Evolutionary conservation across 2,888 invertebrate genomes (phyloP).

Genomic region (Oscheius sp.): DNA sequence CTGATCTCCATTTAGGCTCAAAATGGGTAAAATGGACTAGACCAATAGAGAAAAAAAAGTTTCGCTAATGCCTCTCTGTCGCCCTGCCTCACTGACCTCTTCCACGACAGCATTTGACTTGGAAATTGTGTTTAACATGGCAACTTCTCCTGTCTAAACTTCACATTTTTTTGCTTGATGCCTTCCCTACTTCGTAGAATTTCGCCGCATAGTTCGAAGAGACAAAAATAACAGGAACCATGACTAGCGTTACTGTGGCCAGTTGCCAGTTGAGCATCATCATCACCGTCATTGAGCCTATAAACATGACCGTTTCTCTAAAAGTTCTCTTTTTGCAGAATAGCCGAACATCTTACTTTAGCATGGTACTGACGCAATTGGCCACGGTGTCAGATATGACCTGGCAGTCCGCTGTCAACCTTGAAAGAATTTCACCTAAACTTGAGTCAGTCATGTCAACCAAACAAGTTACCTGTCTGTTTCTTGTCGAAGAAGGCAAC

Average conservation of each 20-base stretch:
- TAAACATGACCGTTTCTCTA: conserved; percentile 74
- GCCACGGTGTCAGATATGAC: conserved; percentile 75
- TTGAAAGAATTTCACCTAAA: conserved; percentile 74
- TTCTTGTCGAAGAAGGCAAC: conserved; percentile 74
- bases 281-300: conserved; percentile 75
- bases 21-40: too few relatives aligned
- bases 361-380: conserved; percentile 74
- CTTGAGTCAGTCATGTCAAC: neutral
- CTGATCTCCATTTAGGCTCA: too few relatives aligned
- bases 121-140: conserved; percentile 74
- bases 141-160: conserved; percentile 61
- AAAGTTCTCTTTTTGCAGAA: neutral
- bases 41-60: too few relatives aligned
- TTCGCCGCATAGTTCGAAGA: conserved; percentile 75
- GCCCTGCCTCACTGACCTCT: conserved; percentile 64
- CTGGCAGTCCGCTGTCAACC: conserved; percentile 75
- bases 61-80: too few relatives aligned
- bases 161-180: conserved; percentile 36
- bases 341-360: conserved; percentile 52
- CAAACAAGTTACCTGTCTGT: conserved; percentile 75
- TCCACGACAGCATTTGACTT: conserved; percentile 75
- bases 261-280: conserved; percentile 75
- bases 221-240: conserved; percentile 74
- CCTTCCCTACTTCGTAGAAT: conserved; percentile 74
- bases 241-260: conserved; percentile 74